A percentile compares a stretch with the other conserved stretches of the same genome.
Conservation (phyloP, 2,888 invertebrate species). For the Drosophila hamatofila region DNA sequence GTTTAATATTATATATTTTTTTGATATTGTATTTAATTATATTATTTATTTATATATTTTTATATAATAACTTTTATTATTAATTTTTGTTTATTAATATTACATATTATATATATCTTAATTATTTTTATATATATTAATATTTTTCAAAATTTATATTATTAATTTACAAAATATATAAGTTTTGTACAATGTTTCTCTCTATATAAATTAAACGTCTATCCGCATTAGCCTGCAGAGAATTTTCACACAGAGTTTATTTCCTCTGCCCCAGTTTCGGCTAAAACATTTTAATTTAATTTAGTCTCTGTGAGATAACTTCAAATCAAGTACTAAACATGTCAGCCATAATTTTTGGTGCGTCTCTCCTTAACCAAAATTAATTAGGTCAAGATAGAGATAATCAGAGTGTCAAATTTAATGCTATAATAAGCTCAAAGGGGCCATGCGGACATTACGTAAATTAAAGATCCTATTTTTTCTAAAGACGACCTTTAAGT, state of each 20-base stretch:
- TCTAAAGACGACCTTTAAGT: conserved; percentile 18
- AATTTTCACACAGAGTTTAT: background rate
- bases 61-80: too few species aligned
- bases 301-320: conserved; percentile 9
- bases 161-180: too few species aligned
- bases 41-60: too few species aligned
- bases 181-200: too few species aligned
- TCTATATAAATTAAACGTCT: too few species aligned
- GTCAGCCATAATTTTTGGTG: conserved; percentile 8
- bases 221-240: too few species aligned
- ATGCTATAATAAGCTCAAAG: conserved; percentile 27
- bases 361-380: conserved; percentile 21
- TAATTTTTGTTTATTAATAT: too few species aligned
- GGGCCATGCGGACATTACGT: background rate
- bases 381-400: conserved; percentile 61
- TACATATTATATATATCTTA: too few species aligned
- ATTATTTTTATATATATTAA: too few species aligned
- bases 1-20: too few species aligned
- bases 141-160: too few species aligned
- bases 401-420: conserved; percentile 64
- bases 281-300: background rate
- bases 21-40: too few species aligned
- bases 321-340: conserved; percentile 45
- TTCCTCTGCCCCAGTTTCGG: background rate
- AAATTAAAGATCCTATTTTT: conserved; percentile 16